Percentiles rank a stretch among this genome's conserved stretches.
Conservation (phyloP, 2,888 invertebrate genomes). For the Meloe dianella region DNA sequence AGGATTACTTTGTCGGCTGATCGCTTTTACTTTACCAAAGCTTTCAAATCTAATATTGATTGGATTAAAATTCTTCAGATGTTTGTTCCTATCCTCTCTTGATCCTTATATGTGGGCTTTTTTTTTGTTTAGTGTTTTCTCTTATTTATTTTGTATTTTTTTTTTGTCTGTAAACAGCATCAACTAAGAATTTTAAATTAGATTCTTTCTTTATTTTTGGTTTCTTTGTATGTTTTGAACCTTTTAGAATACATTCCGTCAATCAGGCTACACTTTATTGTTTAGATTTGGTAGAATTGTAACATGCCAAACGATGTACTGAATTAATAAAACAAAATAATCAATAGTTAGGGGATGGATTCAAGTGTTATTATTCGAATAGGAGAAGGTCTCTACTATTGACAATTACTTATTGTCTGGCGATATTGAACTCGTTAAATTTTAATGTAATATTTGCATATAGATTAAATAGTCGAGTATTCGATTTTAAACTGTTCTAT, state of each 20-base stretch:
- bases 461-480: slow-evolving; percentile 34
- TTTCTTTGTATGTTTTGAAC: too few species aligned
- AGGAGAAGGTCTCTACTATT: slow-evolving; percentile 14
- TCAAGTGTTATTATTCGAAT: slow-evolving; percentile 29
- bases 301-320: background rate
- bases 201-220: too few species aligned
- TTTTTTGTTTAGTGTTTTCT: background rate
- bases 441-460: slow-evolving; percentile 41
- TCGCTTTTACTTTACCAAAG: slow-evolving; percentile 16
- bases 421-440: slow-evolving; percentile 37
- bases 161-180: too few species aligned
- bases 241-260: too few species aligned
- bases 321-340: background rate
- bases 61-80: slow-evolving; percentile 29
- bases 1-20: slow-evolving; percentile 31
- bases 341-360: background rate
- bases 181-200: too few species aligned
- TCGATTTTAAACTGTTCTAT: background rate
- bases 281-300: background rate
- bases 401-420: slow-evolving; percentile 39
- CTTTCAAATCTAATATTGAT: slow-evolving; percentile 23
- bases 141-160: background rate
- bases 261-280: background rate
- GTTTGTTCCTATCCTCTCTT: background rate
- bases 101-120: background rate